Evolutionary conservation across 2,888 invertebrate species (phyloP).

Genomic region (Metopia argyrocephala): DNA sequence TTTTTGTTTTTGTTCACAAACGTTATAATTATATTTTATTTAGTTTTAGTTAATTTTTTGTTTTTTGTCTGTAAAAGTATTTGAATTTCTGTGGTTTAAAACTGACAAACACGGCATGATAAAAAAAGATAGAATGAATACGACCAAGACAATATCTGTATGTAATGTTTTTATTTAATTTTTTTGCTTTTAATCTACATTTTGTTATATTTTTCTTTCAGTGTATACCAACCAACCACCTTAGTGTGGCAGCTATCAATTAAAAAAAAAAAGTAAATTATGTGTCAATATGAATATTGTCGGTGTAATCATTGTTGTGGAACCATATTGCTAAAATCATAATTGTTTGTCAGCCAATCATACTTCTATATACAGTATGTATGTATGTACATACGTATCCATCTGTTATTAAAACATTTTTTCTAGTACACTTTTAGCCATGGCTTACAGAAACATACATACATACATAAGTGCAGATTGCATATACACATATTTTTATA

Average conservation of each 20-base stretch:
- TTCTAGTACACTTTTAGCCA: neutral
- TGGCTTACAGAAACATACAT: neutral
- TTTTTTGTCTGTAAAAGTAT: slow-evolving; percentile 8
- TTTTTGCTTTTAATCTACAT: neutral
- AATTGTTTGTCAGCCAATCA: slow-evolving; percentile 25
- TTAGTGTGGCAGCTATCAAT: neutral
- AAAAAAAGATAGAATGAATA: slow-evolving; percentile 4
- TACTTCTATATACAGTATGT: neutral
- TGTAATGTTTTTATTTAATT: neutral
- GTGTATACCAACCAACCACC: too few species aligned
- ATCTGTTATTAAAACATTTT: neutral
- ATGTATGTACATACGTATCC: neutral
- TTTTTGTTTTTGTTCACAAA: slow-evolving; percentile 6
- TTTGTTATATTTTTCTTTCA: neutral
- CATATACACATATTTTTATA: neutral
- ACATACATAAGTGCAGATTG: too few species aligned
- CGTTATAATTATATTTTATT: slow-evolving; percentile 35
- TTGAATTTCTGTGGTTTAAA: neutral
- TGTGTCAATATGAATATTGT: slow-evolving; percentile 25
- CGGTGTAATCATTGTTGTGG: slow-evolving; percentile 43
- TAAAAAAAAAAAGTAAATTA: neutral
- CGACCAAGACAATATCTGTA: neutral
- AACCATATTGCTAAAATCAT: slow-evolving; percentile 44
- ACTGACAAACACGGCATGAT: slow-evolving; percentile 30
- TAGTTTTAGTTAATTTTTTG: neutral